Percentiles rank a stretch among this genome's conserved stretches.
Evolutionary conservation across 2,113 vertebrate genomes (phyloP).

Genomic region (Peromyscus polionotus): DNA sequence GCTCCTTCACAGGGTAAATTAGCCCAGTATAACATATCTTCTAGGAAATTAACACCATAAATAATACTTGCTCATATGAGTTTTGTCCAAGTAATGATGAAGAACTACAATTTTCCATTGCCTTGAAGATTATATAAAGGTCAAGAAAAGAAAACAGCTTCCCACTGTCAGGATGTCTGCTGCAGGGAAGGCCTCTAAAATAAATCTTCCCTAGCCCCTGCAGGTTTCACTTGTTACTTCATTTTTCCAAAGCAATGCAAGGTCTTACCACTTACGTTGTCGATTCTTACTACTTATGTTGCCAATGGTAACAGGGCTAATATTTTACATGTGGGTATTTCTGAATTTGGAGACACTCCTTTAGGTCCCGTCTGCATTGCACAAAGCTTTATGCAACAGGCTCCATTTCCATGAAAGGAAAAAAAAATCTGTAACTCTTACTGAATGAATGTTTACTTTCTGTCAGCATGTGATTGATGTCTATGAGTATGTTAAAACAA

Average conservation of each 20-base stretch:
- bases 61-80: slow-evolving; percentile 56
- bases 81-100: slow-evolving; percentile 69
- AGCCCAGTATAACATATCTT: slow-evolving; percentile 45
- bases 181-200: slow-evolving; percentile 29
- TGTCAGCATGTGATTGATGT: not conserved
- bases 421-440: not conserved
- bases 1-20: slow-evolving; percentile 54
- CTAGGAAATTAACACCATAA: slow-evolving; percentile 76
- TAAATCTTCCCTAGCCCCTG: not conserved
- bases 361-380: not conserved
- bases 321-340: slow-evolving; percentile 17
- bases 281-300: not conserved
- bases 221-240: slow-evolving; percentile 23
- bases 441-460: not conserved
- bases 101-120: slow-evolving; percentile 69
- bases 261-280: not conserved
- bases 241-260: slow-evolving; percentile 34
- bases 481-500: not conserved
- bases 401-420: not conserved
- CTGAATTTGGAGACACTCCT: not conserved
- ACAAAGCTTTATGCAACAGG: not conserved
- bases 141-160: slow-evolving; percentile 63
- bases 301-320: not conserved
- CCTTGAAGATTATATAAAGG: slow-evolving; percentile 66
- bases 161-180: not conserved